A percentile compares a stretch with the other conserved stretches of the same genome.
Conservation (phyloP, 2,113 vertebrate species). For the Galeopterus variegatus region DNA sequence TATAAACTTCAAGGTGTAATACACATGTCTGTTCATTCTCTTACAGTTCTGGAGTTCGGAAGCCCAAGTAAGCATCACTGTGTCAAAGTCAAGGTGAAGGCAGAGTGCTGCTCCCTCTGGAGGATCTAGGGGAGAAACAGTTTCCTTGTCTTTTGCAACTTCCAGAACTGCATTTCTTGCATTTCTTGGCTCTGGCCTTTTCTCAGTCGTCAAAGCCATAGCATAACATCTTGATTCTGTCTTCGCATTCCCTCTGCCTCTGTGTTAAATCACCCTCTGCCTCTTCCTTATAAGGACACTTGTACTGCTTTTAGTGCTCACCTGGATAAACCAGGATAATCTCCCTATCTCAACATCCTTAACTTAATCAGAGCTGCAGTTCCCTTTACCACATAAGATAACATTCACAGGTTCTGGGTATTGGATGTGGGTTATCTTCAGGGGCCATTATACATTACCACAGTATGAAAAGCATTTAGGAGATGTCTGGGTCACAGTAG, state of each 20-base stretch:
- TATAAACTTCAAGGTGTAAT: background rate
- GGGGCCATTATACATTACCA: no score
- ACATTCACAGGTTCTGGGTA: background rate
- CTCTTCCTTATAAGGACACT: background rate
- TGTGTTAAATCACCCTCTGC: background rate
- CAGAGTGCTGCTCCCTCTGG: background rate
- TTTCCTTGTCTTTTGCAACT: background rate
- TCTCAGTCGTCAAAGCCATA: background rate
- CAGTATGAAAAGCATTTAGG: no score
- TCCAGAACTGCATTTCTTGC: background rate
- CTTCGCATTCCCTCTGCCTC: background rate
- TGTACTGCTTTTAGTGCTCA: background rate
- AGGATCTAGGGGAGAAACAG: background rate
- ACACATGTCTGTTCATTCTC: fast-evolving
- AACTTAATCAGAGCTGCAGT: background rate
- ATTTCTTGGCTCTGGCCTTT: background rate
- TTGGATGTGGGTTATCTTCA: no score
- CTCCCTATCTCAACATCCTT: background rate
- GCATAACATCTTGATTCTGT: background rate
- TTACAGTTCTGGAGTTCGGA: background rate
- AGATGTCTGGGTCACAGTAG: background rate
- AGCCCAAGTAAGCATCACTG: fast-evolving
- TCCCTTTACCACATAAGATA: background rate
- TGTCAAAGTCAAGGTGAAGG: background rate
- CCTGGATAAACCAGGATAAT: background rate